Evolutionary conservation across 1,140 invertebrate genomes (phyloP).

Genomic region (Drosophila simulans): DNA sequence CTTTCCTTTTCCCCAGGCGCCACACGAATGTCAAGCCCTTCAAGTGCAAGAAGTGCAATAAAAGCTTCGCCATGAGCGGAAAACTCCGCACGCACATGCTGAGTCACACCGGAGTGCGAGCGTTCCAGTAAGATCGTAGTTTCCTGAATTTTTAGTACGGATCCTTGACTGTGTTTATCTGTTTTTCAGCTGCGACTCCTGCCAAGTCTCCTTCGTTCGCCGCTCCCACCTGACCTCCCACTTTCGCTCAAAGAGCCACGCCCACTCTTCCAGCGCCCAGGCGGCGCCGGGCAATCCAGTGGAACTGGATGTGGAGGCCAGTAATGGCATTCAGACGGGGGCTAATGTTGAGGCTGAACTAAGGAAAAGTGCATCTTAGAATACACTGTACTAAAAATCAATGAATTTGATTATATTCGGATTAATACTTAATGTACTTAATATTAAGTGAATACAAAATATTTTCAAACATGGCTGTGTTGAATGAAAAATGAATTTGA

Average conservation of each 20-base stretch:
- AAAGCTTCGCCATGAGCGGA: conserved; percentile 99
- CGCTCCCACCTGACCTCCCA: conserved; percentile 58
- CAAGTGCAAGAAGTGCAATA: conserved; percentile 98
- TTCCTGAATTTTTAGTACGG: no score
- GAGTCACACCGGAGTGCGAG: conserved; percentile 95
- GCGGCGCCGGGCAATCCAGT: conserved; percentile 4
- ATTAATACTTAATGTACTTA: no score
- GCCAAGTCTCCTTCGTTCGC: conserved; percentile 65
- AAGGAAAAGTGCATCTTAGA: no score
- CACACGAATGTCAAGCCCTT: conserved; percentile 92
- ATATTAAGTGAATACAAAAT: no score
- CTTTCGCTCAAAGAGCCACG: conserved; percentile 58
- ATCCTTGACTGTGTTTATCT: background rate
- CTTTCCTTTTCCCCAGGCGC: conserved; percentile 23
- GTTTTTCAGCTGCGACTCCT: conserved; percentile 53
- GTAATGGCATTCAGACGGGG: no score
- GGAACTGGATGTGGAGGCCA: conserved; percentile 40
- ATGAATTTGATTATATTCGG: no score
- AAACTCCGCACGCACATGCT: conserved; percentile 99
- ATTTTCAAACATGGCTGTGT: no score
- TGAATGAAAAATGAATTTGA: no score
- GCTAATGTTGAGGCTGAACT: no score
- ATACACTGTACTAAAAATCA: no score
- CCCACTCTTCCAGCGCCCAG: conserved; percentile 25
- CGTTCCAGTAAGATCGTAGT: conserved; percentile 54